Evolutionary conservation across 2,113 vertebrate genomes (phyloP), one percentile per base, ranked within the genome.

Genomic region (Cyanoderma ruficeps): DNA sequence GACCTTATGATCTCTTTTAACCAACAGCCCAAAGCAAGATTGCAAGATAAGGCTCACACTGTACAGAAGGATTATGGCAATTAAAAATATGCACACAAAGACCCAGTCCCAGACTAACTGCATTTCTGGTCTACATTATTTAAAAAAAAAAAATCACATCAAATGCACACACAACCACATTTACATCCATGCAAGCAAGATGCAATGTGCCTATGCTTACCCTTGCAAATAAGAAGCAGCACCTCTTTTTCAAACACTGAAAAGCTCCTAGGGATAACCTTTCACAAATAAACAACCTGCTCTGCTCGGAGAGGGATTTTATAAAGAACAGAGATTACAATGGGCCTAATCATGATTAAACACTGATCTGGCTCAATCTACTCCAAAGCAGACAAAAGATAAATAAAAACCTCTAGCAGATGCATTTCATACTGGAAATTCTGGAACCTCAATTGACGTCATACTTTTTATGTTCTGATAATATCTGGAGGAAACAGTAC

Each of bases 321-420:
- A 88, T 86, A 87, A 68, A 90, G 87, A 87, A 93, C 78, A 60
- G 81, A 71, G 92, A 97, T 90, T 91, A 87, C 72, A 95, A 95
- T 92, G 90, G 89, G 52, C 91, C 96, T 95, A 96, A 96, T 94
- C 83, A 89, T 7, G 72, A 96, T 92, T 92, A 97, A 96, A 94
- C 49, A 94, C 85, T 75, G 91, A 95, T 95, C 87, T 95, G 95
- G 90, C 77, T 97, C 89, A 96, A 95, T 60, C 60, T 85, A 78
- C 92, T 75, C 67, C 77, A 91, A 94, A 90, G 87, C 87, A 80
- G 85, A 96, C 92, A 88, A 95, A 94, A 95, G 91, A 95, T 77
- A 96, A 96, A 93, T 95, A 93, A 93, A 96, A 93, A 87, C 49
- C 90, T 72, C 79, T 65, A 94, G 89, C 91, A 95, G 91, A 95